Percentiles rank a stretch among this genome's conserved stretches.
These are phyloP conservation scores for Chlorops oryzae DNA, from an alignment of 1,140 invertebrate species.

Conservation along the genomic window DNA sequence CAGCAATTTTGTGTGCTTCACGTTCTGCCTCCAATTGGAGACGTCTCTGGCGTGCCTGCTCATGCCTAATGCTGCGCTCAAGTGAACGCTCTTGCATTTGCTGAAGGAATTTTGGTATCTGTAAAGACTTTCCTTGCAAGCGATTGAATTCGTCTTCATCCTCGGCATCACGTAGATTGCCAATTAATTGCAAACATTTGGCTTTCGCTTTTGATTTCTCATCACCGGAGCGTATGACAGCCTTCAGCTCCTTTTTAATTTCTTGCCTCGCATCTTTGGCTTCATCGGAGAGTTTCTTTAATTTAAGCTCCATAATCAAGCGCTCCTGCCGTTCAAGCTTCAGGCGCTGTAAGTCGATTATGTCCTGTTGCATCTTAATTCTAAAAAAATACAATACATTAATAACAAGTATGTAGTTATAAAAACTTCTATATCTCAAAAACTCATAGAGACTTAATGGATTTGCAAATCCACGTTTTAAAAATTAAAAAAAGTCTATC, in stretches of 20 bases:
- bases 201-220: conserved; percentile 53
- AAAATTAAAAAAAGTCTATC: too few species aligned
- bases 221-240: conserved; percentile 54
- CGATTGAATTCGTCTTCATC: conserved; percentile 37
- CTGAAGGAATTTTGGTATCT: conserved; percentile 58
- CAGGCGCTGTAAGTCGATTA: conserved; percentile 57
- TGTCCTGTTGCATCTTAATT: conserved; percentile 57
- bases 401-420: too few species aligned
- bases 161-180: conserved; percentile 45
- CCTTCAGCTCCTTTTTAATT: conserved; percentile 53
- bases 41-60: conserved; percentile 56
- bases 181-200: conserved; percentile 52
- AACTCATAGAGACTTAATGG: background rate
- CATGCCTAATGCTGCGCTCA: conserved; percentile 55
- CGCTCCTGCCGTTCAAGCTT: conserved; percentile 59
- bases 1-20: conserved; percentile 51
- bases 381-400: conserved; percentile 41
- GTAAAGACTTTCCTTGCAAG: conserved; percentile 51
- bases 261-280: conserved; percentile 53
- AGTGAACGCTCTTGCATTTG: conserved; percentile 59
- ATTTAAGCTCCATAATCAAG: conserved; percentile 58
- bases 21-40: conserved; percentile 56
- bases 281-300: conserved; percentile 56
- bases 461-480: conserved; percentile 3
- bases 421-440: too few species aligned